Percentiles rank a stretch among this genome's conserved stretches.
Evolutionary conservation across 2,888 invertebrate genomes (phyloP).

Genomic region (Rhabditoides inermis): DNA sequence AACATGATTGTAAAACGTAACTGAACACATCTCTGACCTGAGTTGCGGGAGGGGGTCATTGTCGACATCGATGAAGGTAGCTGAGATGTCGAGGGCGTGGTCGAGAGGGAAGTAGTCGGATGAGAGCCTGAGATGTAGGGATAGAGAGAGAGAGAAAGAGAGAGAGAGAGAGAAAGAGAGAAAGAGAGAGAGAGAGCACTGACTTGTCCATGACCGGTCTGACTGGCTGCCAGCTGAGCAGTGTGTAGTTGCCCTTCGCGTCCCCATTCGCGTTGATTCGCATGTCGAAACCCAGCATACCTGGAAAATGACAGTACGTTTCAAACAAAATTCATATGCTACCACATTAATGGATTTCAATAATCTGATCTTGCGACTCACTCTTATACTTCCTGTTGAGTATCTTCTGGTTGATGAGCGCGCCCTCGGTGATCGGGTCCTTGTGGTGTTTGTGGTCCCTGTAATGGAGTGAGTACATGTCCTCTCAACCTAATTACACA

Average conservation of each 20-base stretch:
- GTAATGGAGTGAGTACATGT: constrained; percentile 61
- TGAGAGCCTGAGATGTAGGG: constrained; percentile 1
- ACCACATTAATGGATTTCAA: neutral
- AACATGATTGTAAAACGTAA: too few species aligned
- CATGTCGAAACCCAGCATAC: constrained; percentile 85
- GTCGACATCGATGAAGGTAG: constrained; percentile 35
- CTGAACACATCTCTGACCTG: neutral
- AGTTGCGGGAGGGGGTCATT: constrained; percentile 12
- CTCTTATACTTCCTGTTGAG: constrained; percentile 63
- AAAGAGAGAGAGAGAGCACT: neutral
- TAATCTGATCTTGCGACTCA: constrained; percentile 19
- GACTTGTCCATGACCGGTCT: constrained; percentile 3
- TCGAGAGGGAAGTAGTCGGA: constrained; percentile 44
- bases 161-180: constrained; percentile 11
- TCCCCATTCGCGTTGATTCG: constrained; percentile 79
- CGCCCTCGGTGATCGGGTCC: constrained; percentile 63
- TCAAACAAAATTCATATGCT: neutral
- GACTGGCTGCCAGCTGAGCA: constrained; percentile 65
- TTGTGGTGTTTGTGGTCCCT: neutral
- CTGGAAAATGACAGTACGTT: constrained; percentile 59
- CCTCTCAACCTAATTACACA: too few species aligned
- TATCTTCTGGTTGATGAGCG: constrained; percentile 69
- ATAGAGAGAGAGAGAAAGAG: constrained; percentile 35
- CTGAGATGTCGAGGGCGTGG: constrained; percentile 40
- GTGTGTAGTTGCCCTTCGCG: constrained; percentile 82